A percentile compares a stretch with the other conserved stretches of the same genome.
These are phyloP conservation scores for Synodontis membranacea DNA, from an alignment of 2,113 vertebrate species.

Conservation along the genomic window DNA sequence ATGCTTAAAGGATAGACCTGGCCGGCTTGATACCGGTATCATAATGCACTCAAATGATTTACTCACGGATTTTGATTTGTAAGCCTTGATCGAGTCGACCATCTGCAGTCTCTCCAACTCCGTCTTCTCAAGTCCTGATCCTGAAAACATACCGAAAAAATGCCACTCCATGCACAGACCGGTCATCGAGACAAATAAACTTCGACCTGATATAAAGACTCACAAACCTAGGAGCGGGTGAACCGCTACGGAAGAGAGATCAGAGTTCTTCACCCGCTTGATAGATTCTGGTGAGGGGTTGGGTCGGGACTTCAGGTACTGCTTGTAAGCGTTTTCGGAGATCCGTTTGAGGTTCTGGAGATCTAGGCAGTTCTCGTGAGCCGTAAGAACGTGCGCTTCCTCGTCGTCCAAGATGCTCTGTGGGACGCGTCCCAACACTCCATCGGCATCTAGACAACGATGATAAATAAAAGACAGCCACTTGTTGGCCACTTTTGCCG, in stretches of 20 bases:
- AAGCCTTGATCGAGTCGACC: slow-evolving; percentile 86
- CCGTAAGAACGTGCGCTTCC: slow-evolving; percentile 74
- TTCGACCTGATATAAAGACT: neutral
- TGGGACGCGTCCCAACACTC: slow-evolving; percentile 86
- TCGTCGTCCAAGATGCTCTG: slow-evolving; percentile 90
- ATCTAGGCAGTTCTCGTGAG: slow-evolving; percentile 79
- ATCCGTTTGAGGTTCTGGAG: slow-evolving; percentile 77
- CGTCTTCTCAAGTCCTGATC: slow-evolving; percentile 75
- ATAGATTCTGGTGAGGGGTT: slow-evolving; percentile 86
- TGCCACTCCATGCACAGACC: neutral
- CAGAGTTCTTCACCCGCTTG: slow-evolving; percentile 84
- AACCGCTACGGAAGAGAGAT: slow-evolving; percentile 77
- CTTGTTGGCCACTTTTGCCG: neutral
- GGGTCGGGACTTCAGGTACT: slow-evolving; percentile 88
- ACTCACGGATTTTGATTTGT: slow-evolving; percentile 87
- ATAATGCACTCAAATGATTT: neutral
- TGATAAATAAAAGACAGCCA: neutral
- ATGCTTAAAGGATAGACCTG: neutral
- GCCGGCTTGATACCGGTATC: neutral
- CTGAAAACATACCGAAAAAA: slow-evolving; percentile 64
- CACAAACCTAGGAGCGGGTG: slow-evolving; percentile 88
- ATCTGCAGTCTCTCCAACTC: slow-evolving; percentile 86
- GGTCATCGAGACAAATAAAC: neutral
- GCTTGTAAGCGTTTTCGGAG: slow-evolving; percentile 86
- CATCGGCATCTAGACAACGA: slow-evolving; percentile 60